phyloP scores from a whole-genome alignment of 1,140 invertebrate genomes.

The Caerostris darwini region DNA sequence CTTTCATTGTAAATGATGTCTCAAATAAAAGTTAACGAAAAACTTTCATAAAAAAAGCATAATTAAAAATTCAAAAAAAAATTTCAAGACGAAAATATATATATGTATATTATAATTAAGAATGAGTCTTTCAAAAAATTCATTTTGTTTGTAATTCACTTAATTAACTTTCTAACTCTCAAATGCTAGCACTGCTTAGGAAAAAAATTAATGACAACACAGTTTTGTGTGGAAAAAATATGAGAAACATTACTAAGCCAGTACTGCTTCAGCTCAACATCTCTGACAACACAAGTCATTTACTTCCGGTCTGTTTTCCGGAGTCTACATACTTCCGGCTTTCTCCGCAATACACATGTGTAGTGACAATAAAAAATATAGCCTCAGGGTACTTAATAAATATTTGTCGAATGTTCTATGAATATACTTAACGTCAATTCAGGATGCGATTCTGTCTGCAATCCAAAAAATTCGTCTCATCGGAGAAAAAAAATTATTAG shows the following conservation, averaged over 20 bases:
- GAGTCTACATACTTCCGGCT: constrained; percentile 61
- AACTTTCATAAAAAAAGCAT: not conserved
- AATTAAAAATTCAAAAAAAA: constrained; percentile 13
- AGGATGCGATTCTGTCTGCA: not conserved
- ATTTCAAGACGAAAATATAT: not conserved
- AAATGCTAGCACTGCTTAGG: not conserved
- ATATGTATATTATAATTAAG: constrained; percentile 31
- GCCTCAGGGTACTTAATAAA: constrained; percentile 58
- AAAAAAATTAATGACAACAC: constrained; percentile 5
- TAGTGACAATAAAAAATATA: constrained; percentile 46
- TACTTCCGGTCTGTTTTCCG: constrained; percentile 46
- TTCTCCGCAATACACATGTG: constrained; percentile 8
- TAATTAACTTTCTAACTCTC: constrained; percentile 68
- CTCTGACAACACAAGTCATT: constrained; percentile 49
- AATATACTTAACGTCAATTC: constrained; percentile 53
- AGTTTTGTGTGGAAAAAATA: not conserved
- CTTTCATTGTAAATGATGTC: not conserved
- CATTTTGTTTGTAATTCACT: constrained; percentile 58
- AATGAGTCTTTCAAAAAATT: constrained; percentile 35
- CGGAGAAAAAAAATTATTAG: not conserved
- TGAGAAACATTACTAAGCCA: constrained; percentile 40
- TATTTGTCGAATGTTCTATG: not conserved
- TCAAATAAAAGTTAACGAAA: not conserved
- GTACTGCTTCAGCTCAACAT: constrained; percentile 45
- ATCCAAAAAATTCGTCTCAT: not conserved